Evolutionary conservation across 1,140 invertebrate genomes (phyloP), one percentile per base, ranked within the genome.

Genomic region (Orussus abietinus): DNA sequence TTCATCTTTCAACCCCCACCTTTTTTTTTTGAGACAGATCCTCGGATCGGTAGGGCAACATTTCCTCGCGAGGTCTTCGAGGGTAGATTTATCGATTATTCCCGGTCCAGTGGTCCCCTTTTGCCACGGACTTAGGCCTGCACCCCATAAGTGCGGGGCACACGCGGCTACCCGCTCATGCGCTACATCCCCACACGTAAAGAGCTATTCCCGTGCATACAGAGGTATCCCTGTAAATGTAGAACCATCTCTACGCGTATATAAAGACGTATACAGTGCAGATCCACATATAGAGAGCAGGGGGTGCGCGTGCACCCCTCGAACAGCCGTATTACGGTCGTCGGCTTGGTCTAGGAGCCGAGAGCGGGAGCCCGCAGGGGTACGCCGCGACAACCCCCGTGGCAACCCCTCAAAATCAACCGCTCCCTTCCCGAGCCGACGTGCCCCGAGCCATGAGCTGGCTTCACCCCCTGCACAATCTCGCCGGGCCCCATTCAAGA

Each of bases 361-460:
- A 60, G 38, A 53, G 63, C 61, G 67, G 66, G 59, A 71, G 69
- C 68, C 69, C 71, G 68, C 71, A 74, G 71, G 71, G 71, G 71
- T 72, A 71, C 64, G 71, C 71, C 69, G 55, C 71, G 69, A 74
- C 71, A 74, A 72, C 66, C 68, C 63, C 69, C 68, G 62, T 66
- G 69, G 68, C 70, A 72, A 70, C 70, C 69, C 70, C 70, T 74
- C 68, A 72, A 74, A 74, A 74, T 71, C 70, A 74, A 72, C 70
- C 70, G 54, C 57, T 51, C 53, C 53, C 56, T 53, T 55, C 57
- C 42, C 50, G n/a, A n/a, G n/a, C n/a, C n/a, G n/a, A n/a, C n/a
- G n/a, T n/a, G n/a, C n/a, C n/a, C n/a, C n/a, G n/a, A n/a, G n/a
- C n/a, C n/a, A n/a, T n/a, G n/a, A n/a, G n/a, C n/a, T n/a, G n/a